These are phyloP conservation scores for Frieseomelitta varia DNA, from an alignment of 1,140 invertebrate genomes.

Conservation along the genomic window DNA sequence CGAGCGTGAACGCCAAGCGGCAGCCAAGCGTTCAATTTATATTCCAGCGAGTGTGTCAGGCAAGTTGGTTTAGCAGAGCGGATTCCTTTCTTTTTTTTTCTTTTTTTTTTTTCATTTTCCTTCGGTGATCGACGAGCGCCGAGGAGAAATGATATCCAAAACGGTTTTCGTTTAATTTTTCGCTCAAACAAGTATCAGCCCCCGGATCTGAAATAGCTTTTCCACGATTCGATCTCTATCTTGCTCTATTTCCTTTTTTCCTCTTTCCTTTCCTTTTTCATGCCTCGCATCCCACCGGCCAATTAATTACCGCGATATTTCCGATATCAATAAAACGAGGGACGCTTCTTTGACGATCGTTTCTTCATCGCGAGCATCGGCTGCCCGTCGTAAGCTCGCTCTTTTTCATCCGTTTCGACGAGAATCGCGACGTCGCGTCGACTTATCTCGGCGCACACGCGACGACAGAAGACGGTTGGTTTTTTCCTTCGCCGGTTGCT, in stretches of 20 bases:
- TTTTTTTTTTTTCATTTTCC: neutral
- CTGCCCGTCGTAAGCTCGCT: slow-evolving; percentile 18
- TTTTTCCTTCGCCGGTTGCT: neutral
- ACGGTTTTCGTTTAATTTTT: slow-evolving; percentile 37
- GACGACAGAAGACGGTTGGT: neutral
- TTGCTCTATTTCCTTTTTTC: neutral
- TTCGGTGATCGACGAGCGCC: neutral
- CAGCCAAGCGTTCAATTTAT: slow-evolving; percentile 33
- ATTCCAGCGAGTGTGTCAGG: slow-evolving; percentile 16
- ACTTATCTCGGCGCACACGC: slow-evolving; percentile 5
- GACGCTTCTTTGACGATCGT: too few species aligned
- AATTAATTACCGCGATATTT: slow-evolving; percentile 31
- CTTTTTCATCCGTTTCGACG: neutral
- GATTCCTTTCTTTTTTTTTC: neutral
- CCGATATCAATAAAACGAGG: slow-evolving; percentile 11
- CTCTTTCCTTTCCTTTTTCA: neutral
- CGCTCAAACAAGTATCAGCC: slow-evolving; percentile 1
- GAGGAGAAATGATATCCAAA: slow-evolving; percentile 16
- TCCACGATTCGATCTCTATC: neutral
- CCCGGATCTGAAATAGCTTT: neutral
- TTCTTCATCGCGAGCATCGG: neutral
- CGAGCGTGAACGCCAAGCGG: neutral
- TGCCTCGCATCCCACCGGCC: neutral
- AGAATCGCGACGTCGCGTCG: neutral
- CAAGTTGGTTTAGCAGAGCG: slow-evolving; percentile 26